A percentile compares a stretch with the other conserved stretches of the same genome.
Conservation (phyloP, 2,888 invertebrate genomes). For the Heliconius charithonia region DNA sequence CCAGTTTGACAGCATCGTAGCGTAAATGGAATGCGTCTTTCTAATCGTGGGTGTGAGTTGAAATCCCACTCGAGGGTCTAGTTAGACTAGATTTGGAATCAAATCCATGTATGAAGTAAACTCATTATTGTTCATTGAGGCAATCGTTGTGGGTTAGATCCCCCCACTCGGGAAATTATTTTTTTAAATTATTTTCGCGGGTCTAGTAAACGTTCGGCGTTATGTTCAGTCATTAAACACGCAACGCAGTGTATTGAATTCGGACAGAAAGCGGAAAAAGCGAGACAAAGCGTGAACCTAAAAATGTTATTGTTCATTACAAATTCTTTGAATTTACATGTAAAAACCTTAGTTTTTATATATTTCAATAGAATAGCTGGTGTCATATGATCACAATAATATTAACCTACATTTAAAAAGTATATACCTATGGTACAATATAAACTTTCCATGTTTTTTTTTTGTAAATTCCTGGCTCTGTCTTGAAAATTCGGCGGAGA, state of each 20-base stretch:
- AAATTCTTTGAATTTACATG: not conserved
- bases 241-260: too few species aligned
- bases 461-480: too few species aligned
- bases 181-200: too few species aligned
- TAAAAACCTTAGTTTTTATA: not conserved
- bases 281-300: not conserved
- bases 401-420: not conserved
- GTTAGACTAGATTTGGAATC: not conserved
- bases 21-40: not conserved
- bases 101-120: not conserved
- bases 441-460: not conserved
- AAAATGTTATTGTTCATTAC: not conserved
- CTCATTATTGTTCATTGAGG: too few species aligned
- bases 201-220: too few species aligned
- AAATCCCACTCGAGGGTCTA: not conserved
- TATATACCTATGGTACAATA: slow-evolving; percentile 1
- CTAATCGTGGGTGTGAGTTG: not conserved
- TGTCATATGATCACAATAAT: not conserved
- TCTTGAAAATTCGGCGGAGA: too few species aligned
- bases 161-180: too few species aligned
- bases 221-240: too few species aligned
- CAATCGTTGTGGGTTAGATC: too few species aligned
- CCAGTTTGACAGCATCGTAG: not conserved
- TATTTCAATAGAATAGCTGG: not conserved
- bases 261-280: not conserved